Evolutionary conservation across 2,113 vertebrate species (phyloP).

Genomic region (Trochalopteron elliotii): DNA sequence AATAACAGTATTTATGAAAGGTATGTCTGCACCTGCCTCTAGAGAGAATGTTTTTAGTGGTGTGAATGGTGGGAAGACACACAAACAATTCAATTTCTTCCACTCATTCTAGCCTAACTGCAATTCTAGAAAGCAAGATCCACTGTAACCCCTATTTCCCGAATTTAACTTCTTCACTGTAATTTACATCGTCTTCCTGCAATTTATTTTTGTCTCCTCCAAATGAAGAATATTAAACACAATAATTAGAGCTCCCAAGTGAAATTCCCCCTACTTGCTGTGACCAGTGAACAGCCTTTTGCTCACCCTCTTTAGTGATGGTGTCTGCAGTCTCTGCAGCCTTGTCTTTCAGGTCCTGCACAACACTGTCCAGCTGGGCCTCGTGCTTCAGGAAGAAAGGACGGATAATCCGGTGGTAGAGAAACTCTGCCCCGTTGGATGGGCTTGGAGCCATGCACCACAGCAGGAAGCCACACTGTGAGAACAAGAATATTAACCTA

Average conservation of each 20-base stretch:
- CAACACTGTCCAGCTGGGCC: slow-evolving; percentile 79
- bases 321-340: slow-evolving; percentile 90
- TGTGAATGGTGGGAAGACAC: background rate
- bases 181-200: background rate
- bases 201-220: background rate
- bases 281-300: background rate
- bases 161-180: background rate
- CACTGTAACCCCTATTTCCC: background rate
- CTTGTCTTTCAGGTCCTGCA: slow-evolving; percentile 90
- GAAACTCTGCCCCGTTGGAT: slow-evolving; percentile 85
- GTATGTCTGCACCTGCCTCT: background rate
- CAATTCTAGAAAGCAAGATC: background rate
- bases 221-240: background rate
- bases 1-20: background rate
- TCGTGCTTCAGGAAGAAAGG: slow-evolving; percentile 93
- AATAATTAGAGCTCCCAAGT: background rate
- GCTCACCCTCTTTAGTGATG: slow-evolving; percentile 88
- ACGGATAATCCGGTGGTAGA: slow-evolving; percentile 88
- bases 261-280: background rate
- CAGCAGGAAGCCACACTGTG: slow-evolving; percentile 89
- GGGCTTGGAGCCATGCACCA: slow-evolving; percentile 96
- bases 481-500: background rate
- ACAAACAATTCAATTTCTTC: background rate
- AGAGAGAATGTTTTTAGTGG: background rate
- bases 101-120: background rate